Evolutionary conservation across 2,113 vertebrate genomes (phyloP).

Genomic region (Piprites chloris): DNA sequence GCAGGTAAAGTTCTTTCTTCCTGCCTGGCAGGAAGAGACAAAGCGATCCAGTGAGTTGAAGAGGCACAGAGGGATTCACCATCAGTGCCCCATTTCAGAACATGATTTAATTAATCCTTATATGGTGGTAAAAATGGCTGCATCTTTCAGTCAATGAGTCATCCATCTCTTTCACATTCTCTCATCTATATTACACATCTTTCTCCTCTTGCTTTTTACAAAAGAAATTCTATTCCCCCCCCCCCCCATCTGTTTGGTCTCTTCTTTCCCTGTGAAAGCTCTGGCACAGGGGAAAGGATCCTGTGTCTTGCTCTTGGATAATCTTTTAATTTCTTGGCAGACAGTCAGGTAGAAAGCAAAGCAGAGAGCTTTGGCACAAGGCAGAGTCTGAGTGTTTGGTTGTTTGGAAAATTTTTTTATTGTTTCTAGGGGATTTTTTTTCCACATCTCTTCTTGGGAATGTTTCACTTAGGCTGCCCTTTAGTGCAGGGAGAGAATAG

Average conservation of each 20-base stretch:
- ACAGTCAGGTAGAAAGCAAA: slow-evolving; percentile 1
- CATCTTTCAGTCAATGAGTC: background rate
- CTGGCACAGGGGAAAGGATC: background rate
- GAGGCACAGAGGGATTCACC: background rate
- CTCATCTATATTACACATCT: background rate
- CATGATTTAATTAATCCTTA: background rate
- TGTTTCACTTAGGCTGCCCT: background rate
- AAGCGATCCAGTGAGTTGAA: background rate
- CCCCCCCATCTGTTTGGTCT: background rate
- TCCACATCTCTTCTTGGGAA: background rate
- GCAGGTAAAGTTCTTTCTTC: background rate
- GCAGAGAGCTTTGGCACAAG: background rate
- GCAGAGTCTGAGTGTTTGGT: background rate
- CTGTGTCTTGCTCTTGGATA: background rate
- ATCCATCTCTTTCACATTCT: background rate
- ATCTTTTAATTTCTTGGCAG: slow-evolving; percentile 8
- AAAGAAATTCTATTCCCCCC: background rate
- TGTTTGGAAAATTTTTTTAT: background rate
- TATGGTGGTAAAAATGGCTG: background rate
- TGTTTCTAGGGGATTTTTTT: slow-evolving; percentile 15
- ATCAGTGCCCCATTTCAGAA: background rate
- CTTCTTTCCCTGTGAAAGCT: background rate
- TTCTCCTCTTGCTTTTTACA: background rate
- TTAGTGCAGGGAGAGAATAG: background rate
- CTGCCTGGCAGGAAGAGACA: background rate